Evolutionary conservation across 2,888 invertebrate species (phyloP), one percentile per base, ranked within the genome.

Genomic region (Platerodrilus igneus): DNA sequence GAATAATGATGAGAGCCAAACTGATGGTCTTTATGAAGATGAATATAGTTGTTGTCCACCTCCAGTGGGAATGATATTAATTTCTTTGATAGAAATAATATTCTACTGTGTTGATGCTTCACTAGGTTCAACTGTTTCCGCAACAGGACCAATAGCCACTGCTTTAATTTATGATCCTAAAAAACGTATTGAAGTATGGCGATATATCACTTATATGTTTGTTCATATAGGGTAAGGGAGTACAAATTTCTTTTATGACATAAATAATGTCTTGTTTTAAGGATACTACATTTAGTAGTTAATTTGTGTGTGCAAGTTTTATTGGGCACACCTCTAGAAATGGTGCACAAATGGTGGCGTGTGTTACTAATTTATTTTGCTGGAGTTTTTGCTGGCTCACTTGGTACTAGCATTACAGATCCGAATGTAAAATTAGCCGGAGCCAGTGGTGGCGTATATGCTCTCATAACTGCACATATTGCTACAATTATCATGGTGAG

Each of bases 261-360:
- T n/a, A n/a, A n/a, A n/a, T 31, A 31, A n/a, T n/a, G n/a, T n/a
- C n/a, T n/a, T n/a, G n/a, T n/a, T 56, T 62, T 14, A 72, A 90
- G 90, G 32, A 78, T 82, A 29, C 79, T 87, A 60, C 97, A 99
- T 66, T 73, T 97, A 20, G 71, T 89, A 45, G 89, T 92, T 59
- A 97, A 99, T 67, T 73, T 95, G 14, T 69, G 92, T 35, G 90
- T 95, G 44, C 96, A 97, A 67, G 72, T 97, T 41, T 76, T 95
- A 66, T 76, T 99, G 40, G 97, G 97, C 0, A 79, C 95, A 6
- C 94, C 96, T 0, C 68, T 99, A 45, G 97, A 99, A 70, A 84
- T 97, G 81, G 95, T 96, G 1, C 96, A 97, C 67, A 81, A 85
- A 51, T 92, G 91, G 84, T 93, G 93, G 92, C 75, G 96, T 30